Evolutionary conservation across 2,113 vertebrate species (phyloP).

Genomic region (Toxotes jaculatrix): DNA sequence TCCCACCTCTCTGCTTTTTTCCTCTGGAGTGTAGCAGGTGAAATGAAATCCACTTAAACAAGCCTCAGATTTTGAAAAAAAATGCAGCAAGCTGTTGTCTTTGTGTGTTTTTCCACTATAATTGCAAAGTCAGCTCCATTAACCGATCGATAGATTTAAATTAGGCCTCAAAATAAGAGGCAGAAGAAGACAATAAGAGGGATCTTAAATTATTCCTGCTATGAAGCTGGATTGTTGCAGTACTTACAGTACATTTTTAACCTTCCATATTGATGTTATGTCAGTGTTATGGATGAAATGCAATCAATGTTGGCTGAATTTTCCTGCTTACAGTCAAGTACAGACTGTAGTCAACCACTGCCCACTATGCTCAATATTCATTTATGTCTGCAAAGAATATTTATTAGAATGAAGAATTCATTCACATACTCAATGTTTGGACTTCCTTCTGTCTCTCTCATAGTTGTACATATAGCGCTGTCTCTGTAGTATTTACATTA

Average conservation of each 20-base stretch:
- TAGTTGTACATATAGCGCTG: neutral
- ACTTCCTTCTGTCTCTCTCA: neutral
- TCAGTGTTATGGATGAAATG: constrained; percentile 21
- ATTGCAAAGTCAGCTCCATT: constrained; percentile 5
- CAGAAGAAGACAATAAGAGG: neutral
- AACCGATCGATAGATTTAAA: constrained; percentile 11
- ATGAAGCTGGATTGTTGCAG: constrained; percentile 12
- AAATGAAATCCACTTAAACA: constrained; percentile 43
- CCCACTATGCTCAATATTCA: neutral
- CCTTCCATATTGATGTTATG: constrained; percentile 20
- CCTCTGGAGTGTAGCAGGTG: neutral
- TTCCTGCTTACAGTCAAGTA: constrained; percentile 3
- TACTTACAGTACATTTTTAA: constrained; percentile 10
- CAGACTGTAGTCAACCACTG: neutral
- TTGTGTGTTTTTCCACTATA: constrained; percentile 2
- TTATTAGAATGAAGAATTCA: neutral
- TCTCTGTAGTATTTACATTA: constrained; percentile 37
- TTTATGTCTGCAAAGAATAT: neutral
- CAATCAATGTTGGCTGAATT: constrained; percentile 23
- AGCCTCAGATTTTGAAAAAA: neutral
- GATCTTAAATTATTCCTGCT: constrained; percentile 3
- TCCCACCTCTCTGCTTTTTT: constrained; percentile 1
- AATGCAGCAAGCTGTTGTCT: neutral
- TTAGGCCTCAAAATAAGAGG: constrained; percentile 7
- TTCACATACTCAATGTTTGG: neutral